phyloP scores from a whole-genome alignment of 2,113 vertebrate species.

The Pholis gunnellus region DNA sequence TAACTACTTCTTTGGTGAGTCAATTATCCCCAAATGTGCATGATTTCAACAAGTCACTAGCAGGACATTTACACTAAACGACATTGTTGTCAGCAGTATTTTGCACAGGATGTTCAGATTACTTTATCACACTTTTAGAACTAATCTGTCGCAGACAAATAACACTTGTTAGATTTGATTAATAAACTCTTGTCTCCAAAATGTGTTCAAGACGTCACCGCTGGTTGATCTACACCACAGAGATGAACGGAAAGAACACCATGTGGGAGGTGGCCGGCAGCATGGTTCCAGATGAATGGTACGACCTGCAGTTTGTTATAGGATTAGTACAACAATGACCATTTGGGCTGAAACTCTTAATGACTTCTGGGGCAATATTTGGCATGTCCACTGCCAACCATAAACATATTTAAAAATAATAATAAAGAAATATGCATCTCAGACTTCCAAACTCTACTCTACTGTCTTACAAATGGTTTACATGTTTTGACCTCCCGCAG shows the following conservation, averaged over 20 bases:
- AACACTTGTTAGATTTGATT: too few species aligned
- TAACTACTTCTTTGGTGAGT: constrained; percentile 93
- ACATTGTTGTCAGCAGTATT: not conserved
- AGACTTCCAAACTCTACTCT: too few species aligned
- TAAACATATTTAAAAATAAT: not conserved
- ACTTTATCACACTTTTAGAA: not conserved
- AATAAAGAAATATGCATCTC: too few species aligned
- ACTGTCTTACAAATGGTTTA: too few species aligned
- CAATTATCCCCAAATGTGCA: too few species aligned
- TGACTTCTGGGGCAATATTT: not conserved
- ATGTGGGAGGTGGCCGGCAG: constrained; percentile 94
- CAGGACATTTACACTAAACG: not conserved
- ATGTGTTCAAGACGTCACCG: constrained; percentile 90
- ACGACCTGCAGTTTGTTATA: not conserved
- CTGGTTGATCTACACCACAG: constrained; percentile 93
- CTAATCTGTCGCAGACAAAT: too few species aligned
- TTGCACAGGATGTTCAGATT: not conserved
- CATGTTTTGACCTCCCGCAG: too few species aligned
- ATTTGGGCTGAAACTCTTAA: not conserved
- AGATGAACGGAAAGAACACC: constrained; percentile 95
- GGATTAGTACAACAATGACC: not conserved
- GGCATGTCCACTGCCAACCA: not conserved
- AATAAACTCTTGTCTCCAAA: not conserved
- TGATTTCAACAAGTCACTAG: not conserved
- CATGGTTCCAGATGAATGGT: constrained; percentile 98